Evolutionary conservation across 1,140 invertebrate genomes (phyloP).

Genomic region (Hyposmocoma kahamanoa): DNA sequence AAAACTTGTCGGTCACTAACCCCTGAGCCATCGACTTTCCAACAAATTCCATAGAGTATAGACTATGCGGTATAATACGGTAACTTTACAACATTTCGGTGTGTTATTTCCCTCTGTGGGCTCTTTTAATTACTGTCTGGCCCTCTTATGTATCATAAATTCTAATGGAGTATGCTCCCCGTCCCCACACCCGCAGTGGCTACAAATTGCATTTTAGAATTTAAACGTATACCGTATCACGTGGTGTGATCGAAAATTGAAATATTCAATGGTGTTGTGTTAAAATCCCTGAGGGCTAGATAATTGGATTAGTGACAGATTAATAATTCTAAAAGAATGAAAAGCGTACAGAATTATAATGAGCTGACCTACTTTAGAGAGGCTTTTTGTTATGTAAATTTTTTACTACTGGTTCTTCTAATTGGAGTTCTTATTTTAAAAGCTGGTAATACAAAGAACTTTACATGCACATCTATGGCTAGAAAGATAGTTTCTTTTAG

Average conservation of each 20-base stretch:
- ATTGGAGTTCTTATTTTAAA: too few species aligned
- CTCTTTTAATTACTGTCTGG: slow-evolving; percentile 15
- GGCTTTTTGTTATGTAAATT: too few species aligned
- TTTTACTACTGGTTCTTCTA: too few species aligned
- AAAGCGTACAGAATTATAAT: not conserved
- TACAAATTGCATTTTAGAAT: slow-evolving; percentile 12
- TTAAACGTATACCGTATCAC: slow-evolving; percentile 8
- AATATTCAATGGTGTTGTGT: not conserved
- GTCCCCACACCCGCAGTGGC: slow-evolving; percentile 1
- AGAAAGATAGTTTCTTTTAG: too few species aligned
- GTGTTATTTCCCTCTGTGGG: slow-evolving; percentile 12
- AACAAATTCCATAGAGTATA: not conserved
- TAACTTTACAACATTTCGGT: slow-evolving; percentile 11
- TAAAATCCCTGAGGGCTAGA: not conserved
- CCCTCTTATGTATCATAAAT: slow-evolving; percentile 13
- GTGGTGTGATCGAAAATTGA: slow-evolving; percentile 7
- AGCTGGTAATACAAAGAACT: too few species aligned
- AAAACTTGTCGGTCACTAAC: not conserved
- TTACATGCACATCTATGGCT: too few species aligned
- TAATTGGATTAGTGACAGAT: not conserved
- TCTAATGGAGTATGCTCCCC: slow-evolving; percentile 10
- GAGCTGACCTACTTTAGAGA: too few species aligned
- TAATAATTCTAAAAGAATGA: not conserved
- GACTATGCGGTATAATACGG: slow-evolving; percentile 1
- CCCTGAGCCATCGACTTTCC: not conserved